These are phyloP conservation scores for Smittia sp. DNA, from an alignment of 2,888 invertebrate genomes.

Conservation along the genomic window DNA sequence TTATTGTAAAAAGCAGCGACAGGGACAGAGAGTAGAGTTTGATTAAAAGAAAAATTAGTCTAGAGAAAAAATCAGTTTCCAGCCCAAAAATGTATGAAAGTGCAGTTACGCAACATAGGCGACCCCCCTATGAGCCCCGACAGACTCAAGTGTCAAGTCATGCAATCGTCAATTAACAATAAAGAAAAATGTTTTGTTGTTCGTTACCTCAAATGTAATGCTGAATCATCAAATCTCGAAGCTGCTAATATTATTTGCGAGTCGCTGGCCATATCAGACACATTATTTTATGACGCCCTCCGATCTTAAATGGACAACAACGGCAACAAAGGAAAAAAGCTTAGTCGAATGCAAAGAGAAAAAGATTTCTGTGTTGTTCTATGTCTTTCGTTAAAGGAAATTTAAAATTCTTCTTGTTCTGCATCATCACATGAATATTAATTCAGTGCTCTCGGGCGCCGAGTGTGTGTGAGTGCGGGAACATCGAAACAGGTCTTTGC, in stretches of 20 bases:
- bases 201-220: slow-evolving; percentile 49
- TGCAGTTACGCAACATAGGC: not conserved
- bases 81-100: no score
- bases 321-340: slow-evolving; percentile 10
- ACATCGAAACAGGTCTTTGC: slow-evolving; percentile 17
- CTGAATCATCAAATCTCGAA: slow-evolving; percentile 59
- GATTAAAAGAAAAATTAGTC: not conserved
- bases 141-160: not conserved
- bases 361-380: no score
- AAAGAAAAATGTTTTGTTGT: slow-evolving; percentile 9
- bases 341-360: slow-evolving; percentile 15
- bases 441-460: not conserved
- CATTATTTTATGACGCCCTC: slow-evolving; percentile 15
- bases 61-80: no score
- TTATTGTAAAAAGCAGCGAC: not conserved
- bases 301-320: slow-evolving; percentile 19
- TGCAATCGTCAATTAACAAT: slow-evolving; percentile 7
- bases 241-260: slow-evolving; percentile 87
- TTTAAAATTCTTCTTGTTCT: slow-evolving; percentile 39
- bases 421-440: slow-evolving; percentile 40
- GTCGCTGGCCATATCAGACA: slow-evolving; percentile 64
- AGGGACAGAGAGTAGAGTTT: not conserved
- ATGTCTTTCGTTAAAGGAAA: slow-evolving; percentile 28
- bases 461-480: not conserved
- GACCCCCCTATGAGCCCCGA: not conserved